These are phyloP conservation scores for Lasioglossum calceatum DNA, from an alignment of 2,888 invertebrate genomes.

Conservation along the genomic window DNA sequence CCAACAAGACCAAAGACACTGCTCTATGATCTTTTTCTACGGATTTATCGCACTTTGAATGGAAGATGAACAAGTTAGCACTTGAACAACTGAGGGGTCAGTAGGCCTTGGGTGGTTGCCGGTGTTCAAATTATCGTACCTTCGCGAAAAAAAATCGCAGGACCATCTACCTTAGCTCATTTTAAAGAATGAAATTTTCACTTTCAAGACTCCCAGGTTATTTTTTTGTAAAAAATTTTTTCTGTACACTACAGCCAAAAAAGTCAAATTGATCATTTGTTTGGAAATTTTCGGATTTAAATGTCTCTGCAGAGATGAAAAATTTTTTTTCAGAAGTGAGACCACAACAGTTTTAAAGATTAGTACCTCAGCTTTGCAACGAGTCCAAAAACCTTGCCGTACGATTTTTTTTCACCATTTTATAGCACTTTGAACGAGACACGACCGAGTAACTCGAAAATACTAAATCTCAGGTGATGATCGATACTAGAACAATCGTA, in stretches of 20 bases:
- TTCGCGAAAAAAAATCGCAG: neutral
- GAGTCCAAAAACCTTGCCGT: neutral
- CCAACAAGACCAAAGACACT: neutral
- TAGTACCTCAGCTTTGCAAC: neutral
- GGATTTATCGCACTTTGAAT: neutral
- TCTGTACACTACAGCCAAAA: fast-evolving
- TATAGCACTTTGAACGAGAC: neutral
- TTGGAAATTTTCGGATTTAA: neutral
- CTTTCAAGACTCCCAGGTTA: fast-evolving
- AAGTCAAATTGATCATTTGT: neutral
- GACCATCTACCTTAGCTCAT: neutral
- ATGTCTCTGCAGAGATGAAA: neutral
- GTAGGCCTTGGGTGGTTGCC: neutral
- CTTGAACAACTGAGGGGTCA: neutral
- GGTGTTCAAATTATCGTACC: neutral
- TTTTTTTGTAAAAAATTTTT: neutral
- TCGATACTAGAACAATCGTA: neutral
- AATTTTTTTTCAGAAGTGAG: neutral
- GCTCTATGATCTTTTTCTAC: neutral
- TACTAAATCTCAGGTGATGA: neutral
- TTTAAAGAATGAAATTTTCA: neutral
- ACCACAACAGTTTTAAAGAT: fast-evolving
- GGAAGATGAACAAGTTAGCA: neutral
- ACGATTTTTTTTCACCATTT: neutral
- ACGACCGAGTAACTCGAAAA: neutral